Base-by-base conservation (phyloP, 2,113 vertebrate genomes). In the Poecilia latipinna region DNA sequence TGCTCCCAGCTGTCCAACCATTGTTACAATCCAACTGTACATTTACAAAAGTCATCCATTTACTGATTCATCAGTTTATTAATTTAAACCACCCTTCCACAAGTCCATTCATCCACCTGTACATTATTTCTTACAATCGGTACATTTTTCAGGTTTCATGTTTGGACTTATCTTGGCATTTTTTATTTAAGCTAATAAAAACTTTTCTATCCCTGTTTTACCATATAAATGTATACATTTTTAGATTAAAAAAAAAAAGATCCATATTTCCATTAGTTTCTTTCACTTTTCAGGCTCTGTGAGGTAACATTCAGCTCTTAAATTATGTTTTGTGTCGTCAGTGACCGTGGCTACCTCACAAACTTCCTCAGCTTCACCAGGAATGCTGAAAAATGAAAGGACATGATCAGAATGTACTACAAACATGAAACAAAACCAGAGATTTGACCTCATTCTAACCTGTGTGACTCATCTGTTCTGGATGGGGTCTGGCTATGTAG, bases 291-390 rank as follows among this genome's bases (percentile, higher is more conserved):
- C 19, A 72, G 4, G 17, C 44, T 48, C 13, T 35, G 32, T 78
- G 42, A 7, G 12, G 51, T 10, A 32, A 3, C 0, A 8, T 62
- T 54, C 26, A 4, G 15, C 65, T 60, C 22, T 62, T 26, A 19
- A 31, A 63, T 26, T 71, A 22, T 67, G 2, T 1, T 37, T 4
- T 39, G 29, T 37, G 4, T 82, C 42, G 66, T 77, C 37, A 37
- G 39, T 13, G 29, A 37, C 65, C 15, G 8, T 3, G 37, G 68
- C 81, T 90, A 92, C 61, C 31, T 61, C 78, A 64, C 89, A 83
- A 92, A 90, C 85, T 97, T 98, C 81, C 96, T 95, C 87, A 98
- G 91, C 86, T 97, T 97, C 78, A 96, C 93, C 90, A 98, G 96
- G 92, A 99, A 98, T 0, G 95, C 96, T 97, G 92, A 67, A 93